phyloP scores from a whole-genome alignment of 64 coral and sea anemone genomes.

The Actinia tenebrosa region DNA sequence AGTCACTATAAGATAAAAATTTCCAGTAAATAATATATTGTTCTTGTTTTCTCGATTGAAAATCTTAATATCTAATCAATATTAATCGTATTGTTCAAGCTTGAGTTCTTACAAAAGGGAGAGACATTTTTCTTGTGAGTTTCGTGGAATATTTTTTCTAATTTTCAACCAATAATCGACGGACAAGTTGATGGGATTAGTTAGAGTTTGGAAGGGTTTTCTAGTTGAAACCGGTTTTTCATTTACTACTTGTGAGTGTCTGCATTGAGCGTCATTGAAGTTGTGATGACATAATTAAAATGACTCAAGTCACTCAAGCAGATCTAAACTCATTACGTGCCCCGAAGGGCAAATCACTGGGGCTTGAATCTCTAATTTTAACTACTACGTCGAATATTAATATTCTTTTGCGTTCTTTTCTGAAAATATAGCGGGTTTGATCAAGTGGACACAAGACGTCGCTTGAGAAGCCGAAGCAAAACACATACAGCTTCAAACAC shows the following conservation, averaged over 20 bases:
- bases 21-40: no score
- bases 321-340: neutral
- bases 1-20: neutral
- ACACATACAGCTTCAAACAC: neutral
- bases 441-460: neutral
- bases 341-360: neutral
- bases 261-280: neutral
- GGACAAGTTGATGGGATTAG: neutral
- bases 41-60: no score
- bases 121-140: no score
- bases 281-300: neutral
- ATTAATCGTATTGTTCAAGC: no score
- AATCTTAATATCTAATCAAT: no score
- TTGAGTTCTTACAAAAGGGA: no score
- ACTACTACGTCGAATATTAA: neutral
- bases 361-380: neutral
- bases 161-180: neutral
- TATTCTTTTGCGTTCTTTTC: neutral
- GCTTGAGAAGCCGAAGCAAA: neutral
- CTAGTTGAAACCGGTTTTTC: neutral
- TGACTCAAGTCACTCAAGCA: neutral
- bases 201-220: no score
- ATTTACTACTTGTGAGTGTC: neutral
- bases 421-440: conserved; percentile 4
- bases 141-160: neutral